Base-by-base conservation (phyloP, 1,140 invertebrate genomes). In the Melanaphis sacchari region DNA sequence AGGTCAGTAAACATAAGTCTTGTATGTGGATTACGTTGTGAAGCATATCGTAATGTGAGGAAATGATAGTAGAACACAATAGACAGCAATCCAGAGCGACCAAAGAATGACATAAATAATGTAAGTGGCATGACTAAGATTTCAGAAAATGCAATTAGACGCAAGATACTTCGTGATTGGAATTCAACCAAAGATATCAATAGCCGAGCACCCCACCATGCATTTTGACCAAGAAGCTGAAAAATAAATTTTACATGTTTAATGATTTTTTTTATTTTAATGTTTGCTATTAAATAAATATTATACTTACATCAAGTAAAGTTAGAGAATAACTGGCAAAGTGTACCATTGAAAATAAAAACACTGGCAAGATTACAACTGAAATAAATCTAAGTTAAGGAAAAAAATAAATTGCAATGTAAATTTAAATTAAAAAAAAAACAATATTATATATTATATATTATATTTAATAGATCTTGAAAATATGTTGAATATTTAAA, bases 21-120 rank as follows among this genome's bases (percentile, higher is more conserved):
- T 41, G 98, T 99, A 95, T 98, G 99, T 1, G 98, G 98, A 96
- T 99, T 99, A 94, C 99, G 97, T 93, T 98, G 96, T 15, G 98
- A 99, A 66, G 97, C 96, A 95, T 99, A 98, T 89, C 99, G 97
- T 94, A 99, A 95, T 84, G 97, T 96, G 93, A 99, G 95, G 95
- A 99, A 99, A 94, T 99, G 98, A 95, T 99, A 99, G 96, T 99
- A 99, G 89, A 99, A 96, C 95, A 99, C 97, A 66, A 98, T 98
- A 59, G 98, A 97, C 94, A 99, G 95, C 38, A 99, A 95, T 91
- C 97, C 97, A 94, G 97, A 97, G 95, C 97, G 97, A 22, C 98
- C 98, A 98, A 97, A 96, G 93, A 99, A 97, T 26, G 98, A 97
- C 95, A 99, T 96, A 66, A 98, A 94, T 54, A 98, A 96, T 89